Evolutionary conservation across 2,113 vertebrate genomes (phyloP).

Genomic region (Lepisosteus osseus): DNA sequence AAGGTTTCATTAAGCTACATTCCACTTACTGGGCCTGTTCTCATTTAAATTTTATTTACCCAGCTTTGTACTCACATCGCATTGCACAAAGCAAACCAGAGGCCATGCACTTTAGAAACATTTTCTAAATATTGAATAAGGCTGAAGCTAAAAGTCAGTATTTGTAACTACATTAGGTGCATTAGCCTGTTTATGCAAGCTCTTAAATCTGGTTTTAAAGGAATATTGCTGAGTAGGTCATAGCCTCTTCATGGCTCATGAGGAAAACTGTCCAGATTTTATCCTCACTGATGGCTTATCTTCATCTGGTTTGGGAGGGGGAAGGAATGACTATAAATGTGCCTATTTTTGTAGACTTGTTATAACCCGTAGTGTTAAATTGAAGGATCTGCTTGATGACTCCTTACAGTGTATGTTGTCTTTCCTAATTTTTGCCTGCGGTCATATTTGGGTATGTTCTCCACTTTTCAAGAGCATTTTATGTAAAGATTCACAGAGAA

Average conservation of each 20-base stretch:
- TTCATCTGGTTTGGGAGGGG: not conserved
- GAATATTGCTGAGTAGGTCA: conserved; percentile 28
- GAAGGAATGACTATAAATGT: conserved; percentile 8
- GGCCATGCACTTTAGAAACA: conserved; percentile 39
- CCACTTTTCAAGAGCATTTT: no score
- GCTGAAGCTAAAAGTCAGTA: conserved; percentile 15
- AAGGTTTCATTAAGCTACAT: conserved; percentile 10
- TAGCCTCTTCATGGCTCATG: conserved; percentile 1
- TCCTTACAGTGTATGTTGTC: no score
- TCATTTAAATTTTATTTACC: conserved; percentile 39
- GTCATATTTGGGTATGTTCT: no score
- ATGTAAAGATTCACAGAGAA: no score
- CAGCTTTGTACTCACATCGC: not conserved
- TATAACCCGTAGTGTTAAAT: not conserved
- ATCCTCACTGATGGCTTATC: not conserved
- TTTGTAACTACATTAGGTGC: conserved; percentile 32
- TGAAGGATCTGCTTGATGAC: no score
- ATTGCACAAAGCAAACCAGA: not conserved
- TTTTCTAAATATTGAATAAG: conserved; percentile 30
- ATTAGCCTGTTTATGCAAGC: conserved; percentile 39
- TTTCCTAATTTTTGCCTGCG: no score
- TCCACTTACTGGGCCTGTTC: conserved; percentile 15
- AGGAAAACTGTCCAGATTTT: not conserved
- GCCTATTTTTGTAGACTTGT: conserved; percentile 17
- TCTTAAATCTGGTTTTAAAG: conserved; percentile 38